Base-by-base conservation (phyloP, 92 coral and sea anemone species). In the Palythoa caribaeorum region DNA sequence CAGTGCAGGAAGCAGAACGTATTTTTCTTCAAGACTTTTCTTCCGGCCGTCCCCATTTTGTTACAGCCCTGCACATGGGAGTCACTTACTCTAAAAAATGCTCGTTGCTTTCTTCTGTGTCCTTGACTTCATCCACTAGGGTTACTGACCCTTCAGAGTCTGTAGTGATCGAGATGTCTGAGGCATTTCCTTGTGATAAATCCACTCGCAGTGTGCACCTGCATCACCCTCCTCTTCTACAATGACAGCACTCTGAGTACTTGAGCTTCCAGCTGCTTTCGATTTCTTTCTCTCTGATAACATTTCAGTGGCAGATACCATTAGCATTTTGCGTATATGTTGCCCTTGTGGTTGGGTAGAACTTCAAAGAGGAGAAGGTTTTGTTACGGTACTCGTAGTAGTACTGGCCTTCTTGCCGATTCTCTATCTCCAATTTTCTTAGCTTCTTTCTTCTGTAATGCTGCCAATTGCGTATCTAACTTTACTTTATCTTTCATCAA, bases 21-120 rank as follows among this genome's bases (percentile, higher is more conserved):
- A 78, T 89, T 83, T 91, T 88, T 87, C 86, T 80, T 88, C 77
- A 90, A 65, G 48, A 93, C 90, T 54, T 76, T 70, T 35, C 85
- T 79, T 85, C 78, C 93, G 53, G 90, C 93, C 37, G 71, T 79
- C 81, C 88, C 84, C 93, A 88, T 88, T 83, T 89, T 81, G 59
- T 78, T 71, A 87, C 93, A 93, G 62, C 74, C 77, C 38, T 50
- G 60, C 68, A 65, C 73, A 83, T 94, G 91, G 80, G 73, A 72
- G 17, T 90, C 84, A 87, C 68, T 77, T 47, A 77, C 37, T 20
- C 81, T 28, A 28, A 77, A 77, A 77, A 77, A 77, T 51, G 65
- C 81, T 77, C 69, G 17, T 17, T 62, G 69, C 6, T 35, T 38
- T 77, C 47, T 20, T 36, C 47, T 51, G 13, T 11, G 80, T 47